Conservation (phyloP, 2,797 vertebrate genomes). For the Dermochelys coriacea region DNA sequence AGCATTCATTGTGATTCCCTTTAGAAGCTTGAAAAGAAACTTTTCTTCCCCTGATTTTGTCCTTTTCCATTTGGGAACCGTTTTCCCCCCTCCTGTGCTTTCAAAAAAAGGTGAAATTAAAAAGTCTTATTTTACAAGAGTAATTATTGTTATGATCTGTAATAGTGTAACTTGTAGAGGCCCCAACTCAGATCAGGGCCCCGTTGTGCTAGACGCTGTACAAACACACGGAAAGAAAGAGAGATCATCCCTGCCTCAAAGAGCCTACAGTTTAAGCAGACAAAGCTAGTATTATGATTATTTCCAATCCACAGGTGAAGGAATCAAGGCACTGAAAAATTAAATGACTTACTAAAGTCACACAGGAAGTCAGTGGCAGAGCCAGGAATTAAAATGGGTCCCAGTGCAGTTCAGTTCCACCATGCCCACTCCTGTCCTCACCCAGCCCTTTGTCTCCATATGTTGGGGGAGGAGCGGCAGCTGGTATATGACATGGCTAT, state of each 20-base stretch:
- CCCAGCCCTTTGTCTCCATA: not conserved
- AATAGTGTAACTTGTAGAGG: not conserved
- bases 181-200: not conserved
- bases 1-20: conserved; percentile 60
- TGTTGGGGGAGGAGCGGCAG: not conserved
- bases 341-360: conserved; percentile 2
- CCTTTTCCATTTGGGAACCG: conserved; percentile 37
- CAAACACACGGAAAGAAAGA: not conserved
- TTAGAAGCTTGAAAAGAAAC: conserved; percentile 58
- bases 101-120: not conserved
- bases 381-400: not conserved
- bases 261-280: not conserved
- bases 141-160: not conserved
- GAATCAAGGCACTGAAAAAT: conserved; percentile 38
- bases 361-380: not conserved
- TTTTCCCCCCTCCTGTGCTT: not conserved
- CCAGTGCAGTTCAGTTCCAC: not conserved
- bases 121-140: not conserved
- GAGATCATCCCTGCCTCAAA: not conserved
- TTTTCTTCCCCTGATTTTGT: not conserved
- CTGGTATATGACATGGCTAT: too few species aligned
- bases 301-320: not conserved
- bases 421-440: not conserved
- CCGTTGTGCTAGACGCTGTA: conserved; percentile 5
- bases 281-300: not conserved